phyloP scores from a whole-genome alignment of 2,113 vertebrate genomes.

The Salvelinus sp. region DNA sequence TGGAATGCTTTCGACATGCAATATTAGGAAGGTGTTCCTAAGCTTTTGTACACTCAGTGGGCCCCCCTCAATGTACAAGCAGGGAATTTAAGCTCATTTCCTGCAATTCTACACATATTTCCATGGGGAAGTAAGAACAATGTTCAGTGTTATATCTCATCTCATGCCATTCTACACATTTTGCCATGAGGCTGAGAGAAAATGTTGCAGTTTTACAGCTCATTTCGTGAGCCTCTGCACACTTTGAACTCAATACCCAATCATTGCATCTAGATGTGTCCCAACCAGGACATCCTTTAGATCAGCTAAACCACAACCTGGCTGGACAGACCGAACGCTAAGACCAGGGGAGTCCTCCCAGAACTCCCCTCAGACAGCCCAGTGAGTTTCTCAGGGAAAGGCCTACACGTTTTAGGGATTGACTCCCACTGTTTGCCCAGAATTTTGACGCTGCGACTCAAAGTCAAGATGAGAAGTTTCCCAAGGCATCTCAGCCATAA shows the following conservation, averaged over 20 bases:
- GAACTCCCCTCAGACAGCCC: constrained; percentile 47
- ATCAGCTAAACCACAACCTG: background rate
- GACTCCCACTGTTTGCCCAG: constrained; percentile 76
- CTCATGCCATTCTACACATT: no score
- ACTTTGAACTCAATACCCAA: background rate
- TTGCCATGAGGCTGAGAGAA: no score
- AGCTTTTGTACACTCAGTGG: no score
- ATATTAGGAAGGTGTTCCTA: no score
- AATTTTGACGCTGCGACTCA: constrained; percentile 73
- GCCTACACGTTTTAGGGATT: constrained; percentile 50
- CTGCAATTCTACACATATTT: no score
- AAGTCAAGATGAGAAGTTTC: constrained; percentile 85
- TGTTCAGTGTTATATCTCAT: no score
- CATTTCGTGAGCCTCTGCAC: no score
- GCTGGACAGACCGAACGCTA: background rate
- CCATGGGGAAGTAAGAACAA: no score
- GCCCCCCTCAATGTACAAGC: no score
- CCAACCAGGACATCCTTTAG: background rate
- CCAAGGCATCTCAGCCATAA: constrained; percentile 68
- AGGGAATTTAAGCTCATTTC: no score
- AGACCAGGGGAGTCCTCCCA: background rate
- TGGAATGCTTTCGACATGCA: no score
- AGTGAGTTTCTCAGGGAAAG: constrained; percentile 26
- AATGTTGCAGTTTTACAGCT: no score
- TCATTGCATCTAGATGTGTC: background rate